These are phyloP conservation scores for Caretta caretta DNA, from an alignment of 2,113 vertebrate species.

Conservation along the genomic window DNA sequence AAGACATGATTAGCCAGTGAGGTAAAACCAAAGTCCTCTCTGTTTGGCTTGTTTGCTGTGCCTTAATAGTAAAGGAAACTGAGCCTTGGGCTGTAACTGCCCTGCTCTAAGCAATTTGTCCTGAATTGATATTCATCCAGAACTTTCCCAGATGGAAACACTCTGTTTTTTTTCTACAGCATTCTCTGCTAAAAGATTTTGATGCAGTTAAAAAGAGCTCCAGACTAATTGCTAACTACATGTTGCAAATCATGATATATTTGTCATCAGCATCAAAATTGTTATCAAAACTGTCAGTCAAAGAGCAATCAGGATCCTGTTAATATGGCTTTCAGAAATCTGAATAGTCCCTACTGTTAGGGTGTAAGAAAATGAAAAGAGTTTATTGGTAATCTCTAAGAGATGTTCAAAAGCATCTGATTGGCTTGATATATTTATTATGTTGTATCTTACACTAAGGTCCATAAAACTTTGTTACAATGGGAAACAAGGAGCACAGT, in stretches of 20 bases:
- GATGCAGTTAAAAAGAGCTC: background rate
- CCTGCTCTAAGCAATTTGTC: too few species aligned
- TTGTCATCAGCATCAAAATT: background rate
- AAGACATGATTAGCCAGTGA: too few species aligned
- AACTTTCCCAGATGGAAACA: background rate
- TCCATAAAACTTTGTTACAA: background rate
- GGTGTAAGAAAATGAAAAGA: background rate
- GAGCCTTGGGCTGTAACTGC: too few species aligned
- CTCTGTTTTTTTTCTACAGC: background rate
- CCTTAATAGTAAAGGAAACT: too few species aligned
- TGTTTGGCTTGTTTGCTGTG: too few species aligned
- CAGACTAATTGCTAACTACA: background rate
- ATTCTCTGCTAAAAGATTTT: background rate
- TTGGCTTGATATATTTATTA: background rate
- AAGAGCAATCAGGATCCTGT: background rate
- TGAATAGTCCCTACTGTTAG: background rate
- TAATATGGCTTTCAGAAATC: background rate
- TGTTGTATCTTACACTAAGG: background rate
- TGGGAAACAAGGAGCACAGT: background rate
- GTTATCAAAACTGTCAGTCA: background rate
- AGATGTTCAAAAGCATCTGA: background rate
- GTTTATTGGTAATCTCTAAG: background rate
- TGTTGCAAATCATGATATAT: background rate
- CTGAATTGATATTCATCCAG: background rate
- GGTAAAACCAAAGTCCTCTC: too few species aligned